Percentiles rank a stretch among this genome's conserved stretches.
These are phyloP conservation scores for Scelioninae gen. 1 DNA, from an alignment of 2,888 invertebrate genomes.

Conservation along the genomic window DNA sequence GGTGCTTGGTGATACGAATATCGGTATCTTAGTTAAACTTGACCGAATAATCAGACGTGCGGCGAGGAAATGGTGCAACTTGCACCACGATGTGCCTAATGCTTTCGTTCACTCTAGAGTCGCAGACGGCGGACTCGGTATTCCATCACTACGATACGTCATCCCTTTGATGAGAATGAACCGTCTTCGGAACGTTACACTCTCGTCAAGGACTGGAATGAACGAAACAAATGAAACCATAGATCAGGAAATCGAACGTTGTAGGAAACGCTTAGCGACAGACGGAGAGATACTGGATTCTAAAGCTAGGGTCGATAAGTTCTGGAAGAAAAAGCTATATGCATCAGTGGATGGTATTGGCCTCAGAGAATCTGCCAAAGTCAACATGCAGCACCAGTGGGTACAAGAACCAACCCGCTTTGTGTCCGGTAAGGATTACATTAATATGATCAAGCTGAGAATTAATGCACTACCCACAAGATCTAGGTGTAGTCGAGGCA, in stretches of 20 bases:
- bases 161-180: not conserved
- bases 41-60: not conserved
- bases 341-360: not conserved
- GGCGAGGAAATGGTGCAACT: no score
- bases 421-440: not conserved
- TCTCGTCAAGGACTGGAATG: not conserved
- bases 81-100: slow-evolving; percentile 56
- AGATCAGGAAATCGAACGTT: not conserved
- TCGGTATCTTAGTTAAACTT: slow-evolving; percentile 2
- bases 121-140: slow-evolving; percentile 73
- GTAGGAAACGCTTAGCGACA: not conserved
- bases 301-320: not conserved
- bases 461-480: slow-evolving; percentile 69
- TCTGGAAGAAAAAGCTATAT: not conserved
- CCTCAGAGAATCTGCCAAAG: not conserved
- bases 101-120: slow-evolving; percentile 75
- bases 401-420: slow-evolving; percentile 70
- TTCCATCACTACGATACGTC: slow-evolving; percentile 65
- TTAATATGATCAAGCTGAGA: not conserved
- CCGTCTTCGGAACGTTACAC: not conserved
- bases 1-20: not conserved
- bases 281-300: not conserved
- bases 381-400: slow-evolving; percentile 67
- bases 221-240: not conserved
- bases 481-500: slow-evolving; percentile 74